These are phyloP conservation scores for Malthinus seriepunctatus DNA, from an alignment of 2,888 invertebrate genomes.

Conservation along the genomic window DNA sequence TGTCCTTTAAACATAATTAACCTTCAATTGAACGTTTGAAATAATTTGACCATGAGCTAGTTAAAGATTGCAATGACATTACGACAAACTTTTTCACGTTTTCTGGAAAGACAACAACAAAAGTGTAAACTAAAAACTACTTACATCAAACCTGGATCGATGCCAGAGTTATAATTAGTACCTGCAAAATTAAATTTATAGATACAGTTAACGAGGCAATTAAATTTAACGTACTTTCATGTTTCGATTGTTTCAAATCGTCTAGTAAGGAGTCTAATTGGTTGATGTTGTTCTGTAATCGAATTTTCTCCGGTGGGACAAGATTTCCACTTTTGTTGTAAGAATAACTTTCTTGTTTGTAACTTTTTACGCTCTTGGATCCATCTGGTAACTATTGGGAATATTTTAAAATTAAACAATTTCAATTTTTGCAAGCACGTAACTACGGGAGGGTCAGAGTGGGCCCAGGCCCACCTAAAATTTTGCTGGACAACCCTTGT, in stretches of 20 bases:
- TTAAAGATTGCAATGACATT: neutral
- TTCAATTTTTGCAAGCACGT: neutral
- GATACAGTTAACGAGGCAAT: too few species aligned
- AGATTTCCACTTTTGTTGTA: constrained; percentile 44
- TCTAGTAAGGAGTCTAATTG: constrained; percentile 76
- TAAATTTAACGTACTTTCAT: constrained; percentile 36
- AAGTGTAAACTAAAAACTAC: constrained; percentile 32
- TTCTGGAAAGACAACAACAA: constrained; percentile 1
- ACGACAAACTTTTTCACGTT: neutral
- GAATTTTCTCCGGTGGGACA: constrained; percentile 44
- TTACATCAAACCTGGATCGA: constrained; percentile 50
- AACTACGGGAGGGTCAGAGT: too few species aligned
- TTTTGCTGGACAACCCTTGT: neutral
- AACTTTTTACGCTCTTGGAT: constrained; percentile 47
- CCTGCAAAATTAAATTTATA: constrained; percentile 42
- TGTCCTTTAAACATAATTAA: neutral
- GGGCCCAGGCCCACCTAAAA: too few species aligned
- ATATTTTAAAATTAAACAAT: constrained; percentile 29
- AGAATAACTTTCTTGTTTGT: constrained; percentile 51
- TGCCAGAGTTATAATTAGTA: constrained; percentile 49
- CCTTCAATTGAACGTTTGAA: neutral
- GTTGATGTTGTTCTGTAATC: constrained; percentile 66
- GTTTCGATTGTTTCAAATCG: constrained; percentile 64
- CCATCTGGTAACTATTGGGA: constrained; percentile 50
- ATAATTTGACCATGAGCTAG: neutral